Evolutionary conservation across 2,113 vertebrate genomes (phyloP).

Genomic region (Notechis scutatus): DNA sequence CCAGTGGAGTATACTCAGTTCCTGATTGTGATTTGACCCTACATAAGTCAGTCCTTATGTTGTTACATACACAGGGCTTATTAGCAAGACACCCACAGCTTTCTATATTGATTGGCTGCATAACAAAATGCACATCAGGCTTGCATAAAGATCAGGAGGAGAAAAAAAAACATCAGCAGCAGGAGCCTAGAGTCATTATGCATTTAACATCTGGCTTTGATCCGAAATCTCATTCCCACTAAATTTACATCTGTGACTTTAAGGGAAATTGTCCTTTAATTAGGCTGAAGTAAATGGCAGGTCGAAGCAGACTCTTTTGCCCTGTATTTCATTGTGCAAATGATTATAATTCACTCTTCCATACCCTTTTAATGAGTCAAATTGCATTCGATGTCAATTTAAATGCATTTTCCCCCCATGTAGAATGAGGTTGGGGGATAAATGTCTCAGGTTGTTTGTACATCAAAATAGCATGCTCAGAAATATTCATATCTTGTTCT

Average conservation of each 20-base stretch:
- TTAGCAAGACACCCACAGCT: constrained; percentile 36
- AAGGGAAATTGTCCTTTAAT: neutral
- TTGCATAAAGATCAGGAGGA: constrained; percentile 32
- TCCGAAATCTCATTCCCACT: neutral
- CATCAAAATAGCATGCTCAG: constrained; percentile 1
- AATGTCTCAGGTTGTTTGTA: constrained; percentile 24
- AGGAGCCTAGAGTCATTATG: constrained; percentile 23
- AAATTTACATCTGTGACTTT: neutral
- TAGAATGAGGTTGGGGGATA: constrained; percentile 5
- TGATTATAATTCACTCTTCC: constrained; percentile 16
- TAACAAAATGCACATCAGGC: constrained; percentile 63
- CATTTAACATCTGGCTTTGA: constrained; percentile 28
- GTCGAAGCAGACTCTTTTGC: constrained; percentile 5
- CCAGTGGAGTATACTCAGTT: neutral
- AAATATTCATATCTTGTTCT: constrained; percentile 30
- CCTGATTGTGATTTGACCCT: neutral
- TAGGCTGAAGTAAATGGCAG: neutral
- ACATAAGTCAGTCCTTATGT: constrained; percentile 26
- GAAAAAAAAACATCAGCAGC: neutral
- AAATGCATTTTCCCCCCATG: constrained; percentile 40
- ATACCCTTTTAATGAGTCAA: constrained; percentile 38
- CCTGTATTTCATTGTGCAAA: constrained; percentile 12
- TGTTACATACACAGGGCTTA: neutral
- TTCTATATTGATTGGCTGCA: constrained; percentile 62
- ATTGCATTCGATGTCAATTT: constrained; percentile 13